Conservation (phyloP, 2,888 invertebrate species). For the Lepidocyrtinus sp. region DNA sequence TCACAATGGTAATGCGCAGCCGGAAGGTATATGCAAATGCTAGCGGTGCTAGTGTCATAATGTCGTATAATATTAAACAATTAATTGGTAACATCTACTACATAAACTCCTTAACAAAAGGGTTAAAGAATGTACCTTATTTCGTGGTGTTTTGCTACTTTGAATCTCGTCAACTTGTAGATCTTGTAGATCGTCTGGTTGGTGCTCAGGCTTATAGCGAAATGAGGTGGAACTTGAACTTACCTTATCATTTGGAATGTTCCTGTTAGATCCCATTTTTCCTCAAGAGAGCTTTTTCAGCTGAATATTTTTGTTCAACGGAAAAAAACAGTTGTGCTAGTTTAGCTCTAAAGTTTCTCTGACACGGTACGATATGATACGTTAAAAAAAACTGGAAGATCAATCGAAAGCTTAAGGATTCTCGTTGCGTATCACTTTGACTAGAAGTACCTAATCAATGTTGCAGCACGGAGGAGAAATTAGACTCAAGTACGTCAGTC, state of each 20-base stretch:
- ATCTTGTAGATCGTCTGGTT: not conserved
- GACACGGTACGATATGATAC: not conserved
- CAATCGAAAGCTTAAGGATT: not conserved
- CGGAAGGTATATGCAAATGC: not conserved
- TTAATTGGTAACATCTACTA: too few relatives aligned
- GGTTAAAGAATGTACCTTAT: constrained; percentile 4
- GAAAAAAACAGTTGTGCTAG: not conserved
- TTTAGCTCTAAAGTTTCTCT: not conserved
- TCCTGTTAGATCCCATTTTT: constrained; percentile 67
- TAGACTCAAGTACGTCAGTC: too few relatives aligned
- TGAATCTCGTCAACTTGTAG: too few relatives aligned
- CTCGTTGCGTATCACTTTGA: not conserved
- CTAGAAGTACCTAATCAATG: not conserved
- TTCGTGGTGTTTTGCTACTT: too few relatives aligned
- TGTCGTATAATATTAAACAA: too few relatives aligned
- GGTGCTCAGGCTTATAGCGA: not conserved
- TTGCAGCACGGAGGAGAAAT: too few relatives aligned
- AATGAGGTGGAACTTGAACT: constrained; percentile 22
- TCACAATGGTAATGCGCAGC: not conserved
- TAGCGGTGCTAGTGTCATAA: not conserved
- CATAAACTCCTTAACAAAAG: too few relatives aligned
- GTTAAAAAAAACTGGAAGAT: not conserved
- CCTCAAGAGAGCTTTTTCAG: not conserved
- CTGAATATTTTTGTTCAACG: not conserved
- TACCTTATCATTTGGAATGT: constrained; percentile 69